Conservation (phyloP, 2,113 vertebrate genomes). For the Callipepla californica region DNA sequence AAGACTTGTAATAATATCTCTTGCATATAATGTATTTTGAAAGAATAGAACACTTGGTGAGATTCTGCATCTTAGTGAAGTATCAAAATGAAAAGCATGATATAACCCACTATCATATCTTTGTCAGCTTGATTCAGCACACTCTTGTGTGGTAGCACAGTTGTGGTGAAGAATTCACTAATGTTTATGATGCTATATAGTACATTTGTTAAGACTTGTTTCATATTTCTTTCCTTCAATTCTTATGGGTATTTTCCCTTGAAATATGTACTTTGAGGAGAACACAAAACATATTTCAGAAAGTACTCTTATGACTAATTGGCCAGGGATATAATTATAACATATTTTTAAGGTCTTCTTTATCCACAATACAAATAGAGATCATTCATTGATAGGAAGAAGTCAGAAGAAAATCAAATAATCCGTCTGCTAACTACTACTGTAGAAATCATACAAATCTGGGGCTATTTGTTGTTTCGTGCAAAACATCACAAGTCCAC, state of each 20-base stretch:
- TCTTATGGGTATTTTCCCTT: not conserved
- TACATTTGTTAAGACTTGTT: not conserved
- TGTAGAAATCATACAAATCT: not conserved
- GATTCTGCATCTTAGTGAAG: not conserved
- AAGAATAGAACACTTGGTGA: not conserved
- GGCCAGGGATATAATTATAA: not conserved
- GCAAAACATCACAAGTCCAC: not conserved
- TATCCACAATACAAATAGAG: not conserved
- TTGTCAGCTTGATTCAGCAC: constrained; percentile 1
- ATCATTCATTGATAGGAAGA: not conserved
- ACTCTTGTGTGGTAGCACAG: not conserved
- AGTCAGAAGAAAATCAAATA: not conserved
- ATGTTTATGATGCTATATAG: not conserved
- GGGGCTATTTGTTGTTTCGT: not conserved
- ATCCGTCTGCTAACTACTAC: not conserved
- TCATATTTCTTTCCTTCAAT: not conserved
- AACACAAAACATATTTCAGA: not conserved
- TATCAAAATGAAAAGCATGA: not conserved
- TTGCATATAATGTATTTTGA: not conserved
- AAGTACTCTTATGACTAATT: not conserved
- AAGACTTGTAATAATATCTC: not conserved
- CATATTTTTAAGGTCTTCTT: not conserved
- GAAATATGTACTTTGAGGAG: not conserved
- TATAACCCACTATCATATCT: not conserved
- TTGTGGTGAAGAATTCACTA: not conserved